Percentiles rank a stretch among this genome's conserved stretches.
phyloP scores from a whole-genome alignment of 2,888 invertebrate genomes.

The Camponotus fellah region DNA sequence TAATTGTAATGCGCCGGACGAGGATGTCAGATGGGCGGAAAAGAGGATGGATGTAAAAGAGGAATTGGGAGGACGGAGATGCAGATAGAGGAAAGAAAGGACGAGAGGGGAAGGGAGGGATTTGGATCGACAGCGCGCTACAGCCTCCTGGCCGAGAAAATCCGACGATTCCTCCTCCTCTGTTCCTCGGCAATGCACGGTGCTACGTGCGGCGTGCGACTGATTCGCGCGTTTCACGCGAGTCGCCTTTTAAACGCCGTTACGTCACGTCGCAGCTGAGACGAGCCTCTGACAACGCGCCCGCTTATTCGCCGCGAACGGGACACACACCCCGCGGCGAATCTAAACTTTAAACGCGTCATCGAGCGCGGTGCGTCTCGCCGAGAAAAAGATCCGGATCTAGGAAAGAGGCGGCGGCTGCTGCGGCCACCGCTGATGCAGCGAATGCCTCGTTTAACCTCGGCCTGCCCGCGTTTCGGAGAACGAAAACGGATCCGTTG shows the following conservation, averaged over 20 bases:
- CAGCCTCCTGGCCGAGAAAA: constrained; percentile 9
- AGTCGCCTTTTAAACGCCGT: constrained; percentile 68
- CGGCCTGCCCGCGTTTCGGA: constrained; percentile 17
- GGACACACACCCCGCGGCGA: constrained; percentile 42
- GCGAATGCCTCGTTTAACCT: background rate
- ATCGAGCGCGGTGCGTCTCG: background rate
- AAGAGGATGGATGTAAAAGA: background rate
- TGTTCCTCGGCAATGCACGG: constrained; percentile 47
- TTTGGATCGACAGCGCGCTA: constrained; percentile 24
- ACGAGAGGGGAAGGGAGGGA: constrained; percentile 27
- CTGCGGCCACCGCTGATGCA: background rate
- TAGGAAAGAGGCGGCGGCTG: background rate
- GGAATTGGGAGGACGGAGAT: background rate
- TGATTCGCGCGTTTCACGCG: constrained; percentile 72
- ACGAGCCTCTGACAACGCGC: constrained; percentile 64
- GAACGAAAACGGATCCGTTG: constrained; percentile 23
- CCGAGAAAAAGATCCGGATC: constrained; percentile 35
- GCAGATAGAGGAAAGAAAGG: constrained; percentile 10
- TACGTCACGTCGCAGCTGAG: constrained; percentile 57
- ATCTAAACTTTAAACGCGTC: constrained; percentile 28
- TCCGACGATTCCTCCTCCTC: constrained; percentile 16
- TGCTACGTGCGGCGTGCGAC: constrained; percentile 68
- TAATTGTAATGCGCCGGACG: constrained; percentile 24
- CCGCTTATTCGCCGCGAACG: constrained; percentile 19
- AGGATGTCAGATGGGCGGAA: background rate